Evolutionary conservation across 53 echinoderm and acorn worm genomes (phyloP), one percentile per base, ranked within the genome.

Genomic region (Antedon mediterranea): DNA sequence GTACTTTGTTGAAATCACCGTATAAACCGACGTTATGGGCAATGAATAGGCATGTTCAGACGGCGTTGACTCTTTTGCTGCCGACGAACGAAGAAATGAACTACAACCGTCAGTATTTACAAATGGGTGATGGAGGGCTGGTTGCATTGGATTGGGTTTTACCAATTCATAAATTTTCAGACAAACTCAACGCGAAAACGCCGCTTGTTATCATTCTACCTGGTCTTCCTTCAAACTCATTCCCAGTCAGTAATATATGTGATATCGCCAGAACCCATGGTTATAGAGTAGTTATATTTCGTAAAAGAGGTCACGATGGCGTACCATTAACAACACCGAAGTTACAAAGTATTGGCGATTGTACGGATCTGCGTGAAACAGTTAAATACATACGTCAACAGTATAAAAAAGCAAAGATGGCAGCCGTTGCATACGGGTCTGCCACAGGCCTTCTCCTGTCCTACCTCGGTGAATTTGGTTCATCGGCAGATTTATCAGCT

Each of bases 391-490:
- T 94, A 26, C 80, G 77, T 23, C 77, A 85, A 33, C 78, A 71
- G 32, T 83, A 86, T 79, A 79, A 81, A 0, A 71, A 85, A 34
- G 85, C 87, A 28, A 83, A 70, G 41, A 76, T 89, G 28, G 82
- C 75, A 30, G 87, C 89, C 71, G 33, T 89, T 28, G 94, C 90
- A 32, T 32, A 91, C 8, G 86, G 91, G 27, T 76, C 78, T 18
- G 94, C 89, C 28, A 86, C 89, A 20, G 86, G 89, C 31, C 82
- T 94, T 0, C 79, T 94, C 71, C 71, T 94, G n/a, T 82, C 89
- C 3, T 94, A 86, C 32, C 80, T 94, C 0, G 94, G 94, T 18
- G 91, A 94, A 28, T 88, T 89, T 76, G 94, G 94, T 0, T 94
- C 94, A 33, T 94, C 94, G 1, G 80, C 91, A 3, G 75, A 90